Evolutionary conservation across 2,888 invertebrate genomes (phyloP).

Genomic region (Parascotia fuliginaria): DNA sequence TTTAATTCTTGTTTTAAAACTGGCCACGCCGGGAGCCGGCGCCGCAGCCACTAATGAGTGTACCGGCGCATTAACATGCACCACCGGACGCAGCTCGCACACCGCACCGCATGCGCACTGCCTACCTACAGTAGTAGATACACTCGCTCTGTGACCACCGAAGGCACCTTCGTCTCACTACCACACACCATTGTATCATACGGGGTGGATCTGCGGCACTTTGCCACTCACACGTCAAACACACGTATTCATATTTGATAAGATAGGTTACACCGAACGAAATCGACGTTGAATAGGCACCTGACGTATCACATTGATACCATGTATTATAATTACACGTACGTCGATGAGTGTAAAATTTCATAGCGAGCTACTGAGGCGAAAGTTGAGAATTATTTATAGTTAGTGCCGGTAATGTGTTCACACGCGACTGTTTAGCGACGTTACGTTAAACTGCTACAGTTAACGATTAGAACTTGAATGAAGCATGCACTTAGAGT

Average conservation of each 20-base stretch:
- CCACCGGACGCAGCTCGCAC: conserved; percentile 4
- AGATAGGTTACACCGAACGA: too few relatives aligned
- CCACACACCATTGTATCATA: not conserved
- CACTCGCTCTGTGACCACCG: not conserved
- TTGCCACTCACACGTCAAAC: too few relatives aligned
- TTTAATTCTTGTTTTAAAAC: conserved; percentile 60
- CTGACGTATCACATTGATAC: too few relatives aligned
- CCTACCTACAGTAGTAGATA: too few relatives aligned
- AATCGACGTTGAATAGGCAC: too few relatives aligned
- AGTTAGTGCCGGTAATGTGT: not conserved
- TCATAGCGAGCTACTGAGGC: too few relatives aligned
- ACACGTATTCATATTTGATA: too few relatives aligned
- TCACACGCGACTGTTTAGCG: not conserved
- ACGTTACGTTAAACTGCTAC: not conserved
- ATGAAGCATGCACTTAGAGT: not conserved
- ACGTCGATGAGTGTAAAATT: too few relatives aligned
- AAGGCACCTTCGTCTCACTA: not conserved
- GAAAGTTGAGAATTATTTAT: too few relatives aligned
- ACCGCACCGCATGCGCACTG: not conserved
- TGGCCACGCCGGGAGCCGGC: conserved; percentile 36
- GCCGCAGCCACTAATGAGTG: conserved; percentile 39
- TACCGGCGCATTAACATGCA: conserved; percentile 37
- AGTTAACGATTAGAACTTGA: not conserved
- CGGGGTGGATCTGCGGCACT: not conserved
- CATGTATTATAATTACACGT: too few relatives aligned